These are phyloP conservation scores for Heterohyrax brucei DNA, from an alignment of 2,797 vertebrate genomes.

Conservation along the genomic window DNA sequence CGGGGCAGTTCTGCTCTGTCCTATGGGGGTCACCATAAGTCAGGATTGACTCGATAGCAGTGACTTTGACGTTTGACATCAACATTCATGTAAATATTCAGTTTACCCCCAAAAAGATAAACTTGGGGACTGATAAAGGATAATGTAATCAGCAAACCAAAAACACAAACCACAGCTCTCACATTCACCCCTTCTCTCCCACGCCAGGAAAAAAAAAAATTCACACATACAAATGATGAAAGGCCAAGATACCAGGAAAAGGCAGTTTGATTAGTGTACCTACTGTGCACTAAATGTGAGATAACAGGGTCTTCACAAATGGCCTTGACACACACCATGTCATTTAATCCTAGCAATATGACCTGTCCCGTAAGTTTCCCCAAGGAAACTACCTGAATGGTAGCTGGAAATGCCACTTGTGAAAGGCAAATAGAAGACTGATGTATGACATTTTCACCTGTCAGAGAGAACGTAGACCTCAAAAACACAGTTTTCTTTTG, in stretches of 20 bases:
- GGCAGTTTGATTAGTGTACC: neutral
- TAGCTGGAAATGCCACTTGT: neutral
- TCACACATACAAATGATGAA: neutral
- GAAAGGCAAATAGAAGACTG: neutral
- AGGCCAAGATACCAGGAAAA: neutral
- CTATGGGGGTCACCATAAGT: too few species aligned
- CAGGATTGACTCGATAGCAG: too few species aligned
- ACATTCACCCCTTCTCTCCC: neutral
- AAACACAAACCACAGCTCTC: neutral
- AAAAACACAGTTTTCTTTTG: slow-evolving; percentile 31
- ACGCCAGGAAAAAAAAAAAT: neutral
- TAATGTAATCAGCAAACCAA: neutral
- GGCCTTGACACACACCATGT: neutral
- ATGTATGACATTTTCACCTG: neutral
- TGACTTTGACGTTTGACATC: too few species aligned
- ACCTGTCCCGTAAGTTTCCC: neutral
- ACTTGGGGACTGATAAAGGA: neutral
- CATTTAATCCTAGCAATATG: neutral
- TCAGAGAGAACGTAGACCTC: neutral
- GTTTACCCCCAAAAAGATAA: slow-evolving; percentile 14
- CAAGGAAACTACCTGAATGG: slow-evolving; percentile 35
- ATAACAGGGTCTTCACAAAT: neutral
- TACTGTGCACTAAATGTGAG: neutral
- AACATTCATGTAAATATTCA: neutral
- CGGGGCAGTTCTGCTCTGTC: too few species aligned